phyloP scores from a whole-genome alignment of 2,888 invertebrate genomes.

The Tipula helvola region DNA sequence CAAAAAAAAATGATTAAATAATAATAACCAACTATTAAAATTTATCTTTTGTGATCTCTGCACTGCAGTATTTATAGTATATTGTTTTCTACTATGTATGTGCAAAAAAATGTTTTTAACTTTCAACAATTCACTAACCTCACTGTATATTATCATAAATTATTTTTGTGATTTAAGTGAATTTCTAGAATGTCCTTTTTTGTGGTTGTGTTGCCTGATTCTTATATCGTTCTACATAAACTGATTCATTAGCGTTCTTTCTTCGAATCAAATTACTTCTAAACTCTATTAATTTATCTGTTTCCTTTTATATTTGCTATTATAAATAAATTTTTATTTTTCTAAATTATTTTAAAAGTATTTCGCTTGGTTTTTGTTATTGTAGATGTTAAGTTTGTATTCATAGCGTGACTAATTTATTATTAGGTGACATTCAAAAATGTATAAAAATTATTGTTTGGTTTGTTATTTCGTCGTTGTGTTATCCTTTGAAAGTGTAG shows the following conservation, averaged over 20 bases:
- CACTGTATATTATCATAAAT: neutral
- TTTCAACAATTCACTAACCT: neutral
- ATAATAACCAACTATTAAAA: neutral
- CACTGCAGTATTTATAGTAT: neutral
- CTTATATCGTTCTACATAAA: neutral
- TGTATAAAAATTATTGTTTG: neutral
- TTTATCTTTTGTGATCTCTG: neutral
- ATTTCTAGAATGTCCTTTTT: neutral
- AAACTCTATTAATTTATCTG: neutral
- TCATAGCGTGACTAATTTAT: neutral
- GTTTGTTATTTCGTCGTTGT: neutral
- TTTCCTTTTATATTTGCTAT: neutral
- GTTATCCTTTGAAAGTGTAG: neutral
- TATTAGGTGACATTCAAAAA: neutral
- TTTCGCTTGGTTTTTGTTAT: neutral
- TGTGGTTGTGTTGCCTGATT: neutral
- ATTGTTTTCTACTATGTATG: neutral
- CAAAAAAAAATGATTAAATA: neutral
- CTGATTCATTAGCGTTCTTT: constrained; percentile 4
- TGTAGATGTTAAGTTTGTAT: neutral
- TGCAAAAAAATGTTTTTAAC: neutral
- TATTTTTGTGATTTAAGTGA: neutral
- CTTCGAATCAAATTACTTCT: neutral
- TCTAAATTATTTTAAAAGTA: neutral
- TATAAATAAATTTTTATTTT: neutral